phyloP scores from a whole-genome alignment of 2,113 vertebrate species.

The Psephotus haematonotus region DNA sequence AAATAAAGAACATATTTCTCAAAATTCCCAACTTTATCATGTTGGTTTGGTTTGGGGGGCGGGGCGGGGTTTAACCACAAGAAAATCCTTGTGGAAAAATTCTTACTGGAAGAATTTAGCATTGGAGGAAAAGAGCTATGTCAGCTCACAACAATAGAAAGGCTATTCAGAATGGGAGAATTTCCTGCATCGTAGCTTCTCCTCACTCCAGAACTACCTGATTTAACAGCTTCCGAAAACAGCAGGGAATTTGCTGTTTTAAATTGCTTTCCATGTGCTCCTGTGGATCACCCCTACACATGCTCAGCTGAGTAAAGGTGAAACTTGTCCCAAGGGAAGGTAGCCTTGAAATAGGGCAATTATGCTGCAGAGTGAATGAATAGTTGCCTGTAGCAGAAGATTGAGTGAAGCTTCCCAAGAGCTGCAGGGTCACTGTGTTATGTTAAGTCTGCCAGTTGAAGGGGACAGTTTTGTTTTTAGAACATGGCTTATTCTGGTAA shows the following conservation, averaged over 20 bases:
- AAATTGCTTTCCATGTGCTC: slow-evolving; percentile 43
- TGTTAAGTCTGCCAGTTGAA: not conserved
- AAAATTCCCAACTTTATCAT: not conserved
- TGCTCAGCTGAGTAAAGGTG: slow-evolving; percentile 46
- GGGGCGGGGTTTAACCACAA: not conserved
- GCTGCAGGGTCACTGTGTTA: not conserved
- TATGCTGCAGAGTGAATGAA: slow-evolving; percentile 17
- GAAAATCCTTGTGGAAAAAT: not conserved
- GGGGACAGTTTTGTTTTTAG: not conserved
- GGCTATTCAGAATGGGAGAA: not conserved
- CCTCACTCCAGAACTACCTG: not conserved
- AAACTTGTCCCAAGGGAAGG: slow-evolving; percentile 58
- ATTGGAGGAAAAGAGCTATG: not conserved
- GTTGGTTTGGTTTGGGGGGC: not conserved
- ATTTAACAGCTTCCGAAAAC: slow-evolving; percentile 43
- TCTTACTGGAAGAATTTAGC: not conserved
- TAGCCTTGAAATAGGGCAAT: slow-evolving; percentile 39
- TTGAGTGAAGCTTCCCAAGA: slow-evolving; percentile 3
- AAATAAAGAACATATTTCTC: not conserved
- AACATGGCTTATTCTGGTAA: not conserved
- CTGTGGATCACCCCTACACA: slow-evolving; percentile 12
- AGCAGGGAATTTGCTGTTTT: slow-evolving; percentile 35
- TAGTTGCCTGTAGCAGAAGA: not conserved
- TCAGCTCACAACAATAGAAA: not conserved
- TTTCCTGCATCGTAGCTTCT: not conserved